Evolutionary conservation across 2,888 invertebrate genomes (phyloP), one percentile per base, ranked within the genome.

Genomic region (Acrocyrtus sp.): DNA sequence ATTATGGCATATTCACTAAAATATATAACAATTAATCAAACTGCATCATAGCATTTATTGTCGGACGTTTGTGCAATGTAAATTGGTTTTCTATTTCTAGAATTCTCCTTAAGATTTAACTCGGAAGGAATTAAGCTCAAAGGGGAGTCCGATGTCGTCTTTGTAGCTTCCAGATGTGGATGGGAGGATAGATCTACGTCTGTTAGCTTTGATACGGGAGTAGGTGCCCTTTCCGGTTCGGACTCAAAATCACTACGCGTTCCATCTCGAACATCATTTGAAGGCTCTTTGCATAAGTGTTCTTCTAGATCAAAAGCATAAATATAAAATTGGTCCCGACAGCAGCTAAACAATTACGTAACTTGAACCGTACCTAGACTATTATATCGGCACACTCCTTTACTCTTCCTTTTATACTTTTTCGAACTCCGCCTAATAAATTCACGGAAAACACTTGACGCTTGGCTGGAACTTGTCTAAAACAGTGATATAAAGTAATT

Each of bases 401-500:
- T 77, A 5, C 67, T 74, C 65, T 79, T 81, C 17, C 80, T 41
- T 53, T 82, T 82, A 48, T 81, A 78, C 57, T 82, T 80, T 61
- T 81, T 80, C 2, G 82, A 81, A 61, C 81, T 82, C 72, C 89
- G 86, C 39, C 89, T 85, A 54, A 90, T 86, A 83, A 91, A 88
- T 80, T 90, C 88, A 27, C 89, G 89, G 65, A 91, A 88, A 63
- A 90, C 86, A 77, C 88, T 88, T 2, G 90, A 90, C 2, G 91
- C 90, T 80, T 89, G 88, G 83, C 91, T 91, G 1, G 91, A 92
- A 75, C 90, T 89, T 84, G 89, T 89, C 89, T 90, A 82, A 76
- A 67, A 75, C 53, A 69, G 43, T 51, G 61, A 45, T 43, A 41
- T 67, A 60, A 6, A 24, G 47, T 41, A 22, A 54, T 45, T 60